Evolutionary conservation across 64 coral and sea anemone genomes (phyloP).

Genomic region (Cladopsammia gracilis): DNA sequence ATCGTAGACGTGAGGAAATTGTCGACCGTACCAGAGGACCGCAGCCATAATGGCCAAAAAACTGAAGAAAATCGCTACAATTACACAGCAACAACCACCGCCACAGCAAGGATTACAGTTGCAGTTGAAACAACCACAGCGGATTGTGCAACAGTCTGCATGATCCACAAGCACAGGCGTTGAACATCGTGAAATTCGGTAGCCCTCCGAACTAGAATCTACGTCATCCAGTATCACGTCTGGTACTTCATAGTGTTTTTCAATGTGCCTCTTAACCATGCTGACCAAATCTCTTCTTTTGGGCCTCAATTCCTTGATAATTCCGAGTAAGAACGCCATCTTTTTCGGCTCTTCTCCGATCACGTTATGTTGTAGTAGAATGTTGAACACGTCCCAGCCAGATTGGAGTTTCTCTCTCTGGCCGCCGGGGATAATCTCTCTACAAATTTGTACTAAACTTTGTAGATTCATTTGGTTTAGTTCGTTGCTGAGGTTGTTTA

Average conservation of each 20-base stretch:
- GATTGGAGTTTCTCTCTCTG: constrained; percentile 57
- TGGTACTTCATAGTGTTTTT: not conserved
- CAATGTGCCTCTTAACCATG: constrained; percentile 36
- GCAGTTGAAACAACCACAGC: constrained; percentile 4
- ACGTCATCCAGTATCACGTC: not conserved
- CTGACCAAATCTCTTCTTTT: constrained; percentile 66
- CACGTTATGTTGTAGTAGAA: constrained; percentile 46
- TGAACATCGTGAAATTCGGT: too few species aligned
- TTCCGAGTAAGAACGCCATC: constrained; percentile 48
- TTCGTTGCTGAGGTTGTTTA: constrained; percentile 76
- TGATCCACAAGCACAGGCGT: not conserved
- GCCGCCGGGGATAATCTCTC: constrained; percentile 14
- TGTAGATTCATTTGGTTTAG: constrained; percentile 48
- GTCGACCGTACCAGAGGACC: not conserved
- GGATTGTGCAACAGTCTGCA: not conserved
- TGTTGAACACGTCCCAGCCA: constrained; percentile 63
- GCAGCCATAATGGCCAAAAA: not conserved
- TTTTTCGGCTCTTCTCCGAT: constrained; percentile 63
- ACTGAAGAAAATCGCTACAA: not conserved
- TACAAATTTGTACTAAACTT: constrained; percentile 56
- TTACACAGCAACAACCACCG: not conserved
- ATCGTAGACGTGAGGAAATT: not conserved
- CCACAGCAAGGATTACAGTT: not conserved
- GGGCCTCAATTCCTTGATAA: constrained; percentile 51
- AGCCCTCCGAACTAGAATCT: too few species aligned